A percentile compares a stretch with the other conserved stretches of the same genome.
Evolutionary conservation across 2,797 vertebrate genomes (phyloP).

Genomic region (Mareca penelope): DNA sequence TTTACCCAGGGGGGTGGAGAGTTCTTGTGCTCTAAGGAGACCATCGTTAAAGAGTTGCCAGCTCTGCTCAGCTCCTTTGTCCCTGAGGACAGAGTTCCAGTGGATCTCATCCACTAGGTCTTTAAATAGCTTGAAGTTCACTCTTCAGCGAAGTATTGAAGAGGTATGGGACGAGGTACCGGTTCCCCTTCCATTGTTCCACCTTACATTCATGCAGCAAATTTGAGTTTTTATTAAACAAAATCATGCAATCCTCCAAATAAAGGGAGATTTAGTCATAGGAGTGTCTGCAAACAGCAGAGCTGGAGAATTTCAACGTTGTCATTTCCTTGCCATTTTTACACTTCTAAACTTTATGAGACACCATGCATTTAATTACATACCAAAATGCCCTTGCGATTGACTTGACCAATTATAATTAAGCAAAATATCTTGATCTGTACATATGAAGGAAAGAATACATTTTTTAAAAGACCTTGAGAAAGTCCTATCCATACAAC

Average conservation of each 20-base stretch:
- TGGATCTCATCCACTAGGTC: no score
- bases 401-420: background rate
- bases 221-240: background rate
- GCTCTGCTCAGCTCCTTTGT: no score
- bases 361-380: background rate
- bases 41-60: no score
- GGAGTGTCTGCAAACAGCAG: background rate
- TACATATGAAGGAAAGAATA: fast-evolving
- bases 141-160: no score
- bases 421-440: background rate
- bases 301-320: background rate
- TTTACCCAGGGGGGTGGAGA: no score
- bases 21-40: no score
- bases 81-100: no score
- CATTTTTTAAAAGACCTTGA: background rate
- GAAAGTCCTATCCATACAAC: background rate
- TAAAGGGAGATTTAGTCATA: background rate
- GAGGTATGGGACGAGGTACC: background rate
- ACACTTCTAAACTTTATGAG: background rate
- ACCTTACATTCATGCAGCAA: background rate
- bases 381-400: background rate
- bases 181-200: background rate
- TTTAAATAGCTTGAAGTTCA: no score
- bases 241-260: background rate
- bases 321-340: background rate